Evolutionary conservation across 2,113 vertebrate species (phyloP), one percentile per base, ranked within the genome.

Genomic region (Toxostoma redivivum): DNA sequence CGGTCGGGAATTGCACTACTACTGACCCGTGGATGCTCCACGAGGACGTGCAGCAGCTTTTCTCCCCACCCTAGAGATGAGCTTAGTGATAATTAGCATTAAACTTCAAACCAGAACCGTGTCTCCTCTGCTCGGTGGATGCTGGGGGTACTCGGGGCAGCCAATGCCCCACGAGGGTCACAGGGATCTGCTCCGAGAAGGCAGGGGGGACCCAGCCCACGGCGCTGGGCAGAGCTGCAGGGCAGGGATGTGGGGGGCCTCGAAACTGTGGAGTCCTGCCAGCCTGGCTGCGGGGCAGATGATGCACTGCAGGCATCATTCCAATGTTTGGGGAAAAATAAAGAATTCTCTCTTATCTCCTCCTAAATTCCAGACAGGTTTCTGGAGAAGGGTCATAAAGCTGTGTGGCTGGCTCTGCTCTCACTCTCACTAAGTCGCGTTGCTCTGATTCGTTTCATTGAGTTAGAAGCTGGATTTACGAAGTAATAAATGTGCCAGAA

Each of bases 101-200:
- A 27, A 83, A n/a, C 40, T 69, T 24, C 67, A 25, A 69, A 17
- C 53, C 62, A 12, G 10, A 77, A 17, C 89, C 1, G 0, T 4
- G 24, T 8, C 47, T 67, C 31, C 42, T 4, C 11, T 0, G 0
- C 24, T 3, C 0, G 0, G 33, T n/a, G 56, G 47, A 0, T 10
- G 8, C 92, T 16, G 66, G 48, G 23, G 38, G 5, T 53, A 53
- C 69, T 53, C 2, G 0, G n/a, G 53, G n/a, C 45, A 74, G 61
- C 77, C 51, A 50, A 1, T 24, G 33, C 20, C 45, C 45, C 53
- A 21, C 0, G 4, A 50, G 61, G 30, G 30, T 30, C 27, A 2
- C 1, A 0, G 45, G 35, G n/a, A 5, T 12, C 42, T 31, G 71
- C 54, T n/a, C 50, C 0, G 2, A 16, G 1, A 9, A 57, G 48